These are phyloP conservation scores for Falco concolor DNA, from an alignment of 2,797 vertebrate genomes.

Conservation along the genomic window DNA sequence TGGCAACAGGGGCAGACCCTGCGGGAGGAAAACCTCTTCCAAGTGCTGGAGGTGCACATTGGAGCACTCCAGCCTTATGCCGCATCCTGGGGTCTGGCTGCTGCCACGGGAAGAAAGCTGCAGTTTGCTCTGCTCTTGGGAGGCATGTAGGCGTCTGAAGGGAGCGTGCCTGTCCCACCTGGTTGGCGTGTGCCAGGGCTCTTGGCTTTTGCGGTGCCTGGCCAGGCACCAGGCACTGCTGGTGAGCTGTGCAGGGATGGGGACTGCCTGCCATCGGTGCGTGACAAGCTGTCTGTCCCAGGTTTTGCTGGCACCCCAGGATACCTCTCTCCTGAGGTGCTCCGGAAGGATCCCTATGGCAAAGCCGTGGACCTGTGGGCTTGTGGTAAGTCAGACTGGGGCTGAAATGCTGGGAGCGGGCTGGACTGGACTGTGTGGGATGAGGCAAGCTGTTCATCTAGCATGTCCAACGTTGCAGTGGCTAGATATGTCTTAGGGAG, in stretches of 20 bases:
- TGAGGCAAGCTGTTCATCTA: background rate
- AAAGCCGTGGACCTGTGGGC: slow-evolving; percentile 98
- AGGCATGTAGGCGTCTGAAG: background rate
- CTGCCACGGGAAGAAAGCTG: background rate
- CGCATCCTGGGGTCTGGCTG: background rate
- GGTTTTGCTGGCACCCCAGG: slow-evolving; percentile 95
- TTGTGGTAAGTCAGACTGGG: slow-evolving; percentile 80
- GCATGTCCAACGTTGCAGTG: background rate
- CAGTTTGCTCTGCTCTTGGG: background rate
- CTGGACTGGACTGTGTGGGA: background rate
- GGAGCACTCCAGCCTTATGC: background rate
- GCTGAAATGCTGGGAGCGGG: background rate
- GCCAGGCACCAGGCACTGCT: background rate
- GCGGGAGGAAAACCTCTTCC: background rate
- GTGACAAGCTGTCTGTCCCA: slow-evolving; percentile 66
- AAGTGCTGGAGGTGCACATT: background rate
- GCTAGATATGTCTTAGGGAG: rapidly evolving
- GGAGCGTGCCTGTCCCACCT: rapidly evolving
- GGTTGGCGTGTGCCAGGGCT: background rate
- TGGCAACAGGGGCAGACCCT: background rate
- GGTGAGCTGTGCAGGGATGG: background rate
- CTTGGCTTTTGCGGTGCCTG: background rate
- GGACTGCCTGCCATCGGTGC: rapidly evolving
- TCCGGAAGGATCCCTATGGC: slow-evolving; percentile 94
- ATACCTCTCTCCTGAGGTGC: slow-evolving; percentile 93